Evolutionary conservation across 1,140 invertebrate genomes (phyloP), one percentile per base, ranked within the genome.

Genomic region (Manduca sexta): DNA sequence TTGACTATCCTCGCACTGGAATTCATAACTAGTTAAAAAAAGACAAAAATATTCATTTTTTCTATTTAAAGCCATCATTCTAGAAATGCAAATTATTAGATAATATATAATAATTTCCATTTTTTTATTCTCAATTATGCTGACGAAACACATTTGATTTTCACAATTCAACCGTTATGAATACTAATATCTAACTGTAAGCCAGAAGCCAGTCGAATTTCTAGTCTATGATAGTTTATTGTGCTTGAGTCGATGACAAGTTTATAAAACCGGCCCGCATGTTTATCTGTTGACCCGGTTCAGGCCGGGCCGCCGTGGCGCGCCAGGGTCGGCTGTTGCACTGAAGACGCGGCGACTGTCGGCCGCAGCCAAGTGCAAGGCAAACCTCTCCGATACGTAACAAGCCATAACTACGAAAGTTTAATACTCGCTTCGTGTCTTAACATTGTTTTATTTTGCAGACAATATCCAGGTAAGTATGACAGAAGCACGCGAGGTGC

Each of bases 321-420:
- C 47, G 54, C 59, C 65, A 59, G 49, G 57, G 69, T 41, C 67
- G 78, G 68, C 64, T 80, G 63, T 78, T 80, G 79, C 75, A 76
- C 79, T 80, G 74, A 78, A 80, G 79, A 82, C 52, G 67, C 52
- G 33, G 15, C 30, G 33, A 42, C 50, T 18, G 45, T 39, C 49
- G 48, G 14, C 49, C 51, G 31, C 10, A 54, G 45, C 68, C 78
- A 82, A 82, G 78, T 72, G 76, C 76, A 78, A 80, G 76, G 76
- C 62, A 53, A 82, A 72, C 72, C 45, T 56, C 65, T 60, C 49
- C 42, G 26, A 40, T 52, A 69, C 73, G 69, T 80, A 76, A 76
- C 63, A 69, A 60, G 44, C 48, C 71, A 65, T 74, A 69, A 74
- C 12, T 43, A 43, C 10, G 26, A 30, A 26, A 26, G 21, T 26